phyloP scores from a whole-genome alignment of 2,113 vertebrate genomes.

The Vidua macroura region DNA sequence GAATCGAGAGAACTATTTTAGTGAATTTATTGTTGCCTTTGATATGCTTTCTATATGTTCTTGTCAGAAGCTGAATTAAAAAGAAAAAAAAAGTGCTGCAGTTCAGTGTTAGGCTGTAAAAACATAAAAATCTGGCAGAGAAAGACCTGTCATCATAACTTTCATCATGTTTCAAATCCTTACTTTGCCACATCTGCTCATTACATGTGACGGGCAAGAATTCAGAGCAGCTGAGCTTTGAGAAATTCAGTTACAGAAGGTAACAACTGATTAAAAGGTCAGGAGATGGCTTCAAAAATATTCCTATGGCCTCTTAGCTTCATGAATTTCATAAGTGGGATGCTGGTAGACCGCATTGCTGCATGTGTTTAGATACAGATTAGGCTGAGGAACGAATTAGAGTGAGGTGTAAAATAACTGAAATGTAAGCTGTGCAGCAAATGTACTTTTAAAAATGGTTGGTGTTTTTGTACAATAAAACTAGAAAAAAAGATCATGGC shows the following conservation, averaged over 20 bases:
- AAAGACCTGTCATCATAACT: slow-evolving; percentile 61
- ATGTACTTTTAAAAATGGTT: background rate
- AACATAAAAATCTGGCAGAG: slow-evolving; percentile 60
- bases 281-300: background rate
- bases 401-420: slow-evolving; percentile 48
- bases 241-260: slow-evolving; percentile 37
- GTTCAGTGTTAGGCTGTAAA: slow-evolving; percentile 53
- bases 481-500: background rate
- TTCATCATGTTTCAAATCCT: slow-evolving; percentile 60
- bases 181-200: slow-evolving; percentile 64
- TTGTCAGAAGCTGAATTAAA: slow-evolving; percentile 42
- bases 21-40: slow-evolving; percentile 45
- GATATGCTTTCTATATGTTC: slow-evolving; percentile 33
- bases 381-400: slow-evolving; percentile 13
- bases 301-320: background rate
- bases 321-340: background rate
- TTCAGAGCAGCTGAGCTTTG: slow-evolving; percentile 27
- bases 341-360: background rate
- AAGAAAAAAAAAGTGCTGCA: background rate
- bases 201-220: slow-evolving; percentile 49
- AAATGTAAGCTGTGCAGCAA: slow-evolving; percentile 33
- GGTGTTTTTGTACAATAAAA: background rate
- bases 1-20: background rate
- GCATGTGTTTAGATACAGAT: slow-evolving; percentile 10
- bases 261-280: slow-evolving; percentile 44